Evolutionary conservation across 1,140 invertebrate genomes (phyloP).

Genomic region (Aphelenchoides fujianensis): DNA sequence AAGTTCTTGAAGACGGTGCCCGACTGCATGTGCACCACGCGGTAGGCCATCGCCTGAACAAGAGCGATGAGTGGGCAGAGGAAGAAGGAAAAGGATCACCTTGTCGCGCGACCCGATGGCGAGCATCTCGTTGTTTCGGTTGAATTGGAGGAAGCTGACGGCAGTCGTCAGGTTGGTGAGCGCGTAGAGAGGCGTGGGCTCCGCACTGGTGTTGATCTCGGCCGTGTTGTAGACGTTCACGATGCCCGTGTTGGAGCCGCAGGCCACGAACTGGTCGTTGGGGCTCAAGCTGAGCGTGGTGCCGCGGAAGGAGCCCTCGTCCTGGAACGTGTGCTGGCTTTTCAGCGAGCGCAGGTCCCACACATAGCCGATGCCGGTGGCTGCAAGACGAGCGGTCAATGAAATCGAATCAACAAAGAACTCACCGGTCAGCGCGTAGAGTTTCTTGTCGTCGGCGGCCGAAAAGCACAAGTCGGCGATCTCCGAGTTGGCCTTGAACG

Average conservation of each 20-base stretch:
- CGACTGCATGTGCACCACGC: constrained; percentile 30
- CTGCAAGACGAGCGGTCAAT: constrained; percentile 28
- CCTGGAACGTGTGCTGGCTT: constrained; percentile 33
- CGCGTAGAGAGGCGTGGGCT: constrained; percentile 29
- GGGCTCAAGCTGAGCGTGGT: constrained; percentile 30
- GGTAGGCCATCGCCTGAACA: constrained; percentile 43
- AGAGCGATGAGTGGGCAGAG: constrained; percentile 22
- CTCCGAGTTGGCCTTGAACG: constrained; percentile 29
- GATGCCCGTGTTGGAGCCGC: constrained; percentile 49
- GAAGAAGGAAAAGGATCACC: constrained; percentile 30
- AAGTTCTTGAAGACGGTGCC: constrained; percentile 50
- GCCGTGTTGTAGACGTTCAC: constrained; percentile 42
- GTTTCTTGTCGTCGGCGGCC: constrained; percentile 34
- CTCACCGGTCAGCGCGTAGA: constrained; percentile 35
- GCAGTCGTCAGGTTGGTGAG: constrained; percentile 44
- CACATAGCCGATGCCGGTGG: constrained; percentile 37
- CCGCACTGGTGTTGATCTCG: neutral
- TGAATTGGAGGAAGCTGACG: constrained; percentile 38
- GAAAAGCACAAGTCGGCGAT: constrained; percentile 48
- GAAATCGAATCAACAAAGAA: constrained; percentile 7
- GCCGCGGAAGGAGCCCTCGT: constrained; percentile 40
- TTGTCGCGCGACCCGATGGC: constrained; percentile 44
- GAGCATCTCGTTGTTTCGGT: constrained; percentile 36
- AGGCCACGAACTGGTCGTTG: constrained; percentile 49
- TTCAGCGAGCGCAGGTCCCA: constrained; percentile 32